Evolutionary conservation across 2,797 vertebrate species (phyloP), one percentile per base, ranked within the genome.

Genomic region (Chelon auratus): DNA sequence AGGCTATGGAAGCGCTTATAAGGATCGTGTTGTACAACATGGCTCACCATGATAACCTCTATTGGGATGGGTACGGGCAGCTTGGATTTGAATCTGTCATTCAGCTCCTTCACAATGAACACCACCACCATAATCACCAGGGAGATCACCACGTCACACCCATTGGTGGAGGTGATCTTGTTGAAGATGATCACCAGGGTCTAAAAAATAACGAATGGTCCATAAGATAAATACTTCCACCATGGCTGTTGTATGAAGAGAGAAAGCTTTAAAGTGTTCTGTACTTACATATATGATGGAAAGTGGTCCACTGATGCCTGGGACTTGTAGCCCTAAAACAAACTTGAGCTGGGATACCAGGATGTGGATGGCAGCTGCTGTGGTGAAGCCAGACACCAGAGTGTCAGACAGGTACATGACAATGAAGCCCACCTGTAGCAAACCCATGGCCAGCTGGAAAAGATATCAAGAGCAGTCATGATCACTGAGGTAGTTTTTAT

Each of bases 341-440:
- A 99, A 99, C 92, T 99, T 99, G 61, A 99, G 93, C 79, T 99
- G 98, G 22, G 97, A 98, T 71, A 98, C 92, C 80, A 99, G 62
- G 85, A 99, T 97, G 11, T 98, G 97, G 74, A 99, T 5, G 1
- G 98, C 97, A 0, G 97, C 97, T 1, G 97, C 97, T 0, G 97
- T 98, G 7, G 97, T 98, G 89, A 98, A 99, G 72, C 96, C 97
- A 0, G 97, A 98, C 75, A 99, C 94, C 75, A 99, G 90, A 0
- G 97, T 95, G 67, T 98, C 96, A 0, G 97, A 99, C 36, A 99
- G 91, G 90, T 99, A 99, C 83, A 96, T 95, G 62, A 96, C 97
- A 0, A 99, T 94, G 22, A 99, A 99, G 59, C 97, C 98, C 40
- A 98, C 79, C 84, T 93, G 96, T 5, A 99, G 69, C 2, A 95